A percentile compares a stretch with the other conserved stretches of the same genome.
phyloP scores from a whole-genome alignment of 2,797 vertebrate genomes.

The Myotis planiceps region DNA sequence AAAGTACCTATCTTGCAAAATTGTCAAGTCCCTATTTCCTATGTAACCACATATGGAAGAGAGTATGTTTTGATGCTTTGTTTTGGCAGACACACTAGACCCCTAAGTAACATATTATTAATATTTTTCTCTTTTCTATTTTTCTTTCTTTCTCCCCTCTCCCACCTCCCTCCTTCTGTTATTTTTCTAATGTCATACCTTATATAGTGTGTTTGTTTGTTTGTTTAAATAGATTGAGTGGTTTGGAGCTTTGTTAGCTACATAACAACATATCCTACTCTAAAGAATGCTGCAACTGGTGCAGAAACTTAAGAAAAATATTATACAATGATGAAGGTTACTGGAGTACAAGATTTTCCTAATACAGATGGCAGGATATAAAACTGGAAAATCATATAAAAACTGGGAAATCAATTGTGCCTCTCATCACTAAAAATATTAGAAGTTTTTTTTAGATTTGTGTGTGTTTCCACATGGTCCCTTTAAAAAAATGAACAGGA shows the following conservation, averaged over 20 bases:
- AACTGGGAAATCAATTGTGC: not conserved
- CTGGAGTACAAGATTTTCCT: not conserved
- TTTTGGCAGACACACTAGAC: not conserved
- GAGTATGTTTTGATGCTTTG: not conserved
- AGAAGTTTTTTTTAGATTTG: not conserved
- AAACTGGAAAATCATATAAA: not conserved
- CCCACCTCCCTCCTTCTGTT: not conserved
- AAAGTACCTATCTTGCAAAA: not conserved
- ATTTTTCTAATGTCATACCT: not conserved
- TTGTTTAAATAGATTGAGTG: not conserved
- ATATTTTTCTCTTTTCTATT: not conserved
- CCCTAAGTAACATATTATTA: not conserved
- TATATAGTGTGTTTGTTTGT: not conserved
- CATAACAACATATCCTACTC: not conserved
- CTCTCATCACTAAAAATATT: not conserved
- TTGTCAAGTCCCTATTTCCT: not conserved
- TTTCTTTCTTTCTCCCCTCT: not conserved
- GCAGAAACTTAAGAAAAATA: not conserved
- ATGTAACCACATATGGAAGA: not conserved
- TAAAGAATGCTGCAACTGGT: not conserved
- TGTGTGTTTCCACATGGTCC: not conserved
- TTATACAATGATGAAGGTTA: not conserved
- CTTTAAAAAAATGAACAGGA: not conserved
- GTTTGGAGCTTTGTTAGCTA: not conserved
- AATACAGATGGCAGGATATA: not conserved